A percentile compares a stretch with the other conserved stretches of the same genome.
Evolutionary conservation across 2,888 invertebrate species (phyloP).

Genomic region (Hirtodrosophila duncani): DNA sequence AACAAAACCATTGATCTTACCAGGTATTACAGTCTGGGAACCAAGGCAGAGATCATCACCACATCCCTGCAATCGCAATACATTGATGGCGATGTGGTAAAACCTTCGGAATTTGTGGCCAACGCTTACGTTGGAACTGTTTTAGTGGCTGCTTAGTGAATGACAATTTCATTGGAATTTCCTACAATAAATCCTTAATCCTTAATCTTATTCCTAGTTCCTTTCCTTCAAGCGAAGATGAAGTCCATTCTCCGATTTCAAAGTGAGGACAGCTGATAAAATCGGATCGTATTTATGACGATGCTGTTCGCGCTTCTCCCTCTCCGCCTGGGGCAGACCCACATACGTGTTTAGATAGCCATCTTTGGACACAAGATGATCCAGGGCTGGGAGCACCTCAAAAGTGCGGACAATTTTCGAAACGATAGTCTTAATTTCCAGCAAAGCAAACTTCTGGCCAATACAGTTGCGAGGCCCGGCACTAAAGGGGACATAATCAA

Average conservation of each 20-base stretch:
- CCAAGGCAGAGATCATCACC: conserved; percentile 74
- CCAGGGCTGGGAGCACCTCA: conserved; percentile 73
- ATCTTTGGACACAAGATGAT: conserved; percentile 64
- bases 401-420: conserved; percentile 80
- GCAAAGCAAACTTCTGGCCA: conserved; percentile 79
- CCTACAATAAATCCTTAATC: not conserved
- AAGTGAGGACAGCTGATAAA: conserved; percentile 78
- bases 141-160: conserved; percentile 56
- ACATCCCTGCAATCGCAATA: conserved; percentile 74
- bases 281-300: conserved; percentile 76
- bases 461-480: conserved; percentile 84
- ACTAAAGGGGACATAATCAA: conserved; percentile 82
- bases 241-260: conserved; percentile 79
- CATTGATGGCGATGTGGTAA: conserved; percentile 71
- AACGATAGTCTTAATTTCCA: conserved; percentile 80
- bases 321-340: conserved; percentile 41
- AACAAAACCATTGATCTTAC: conserved; percentile 79
- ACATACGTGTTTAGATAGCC: conserved; percentile 53
- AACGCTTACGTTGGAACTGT: conserved; percentile 73
- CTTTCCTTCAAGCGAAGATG: conserved; percentile 76
- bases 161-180: not conserved
- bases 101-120: conserved; percentile 57
- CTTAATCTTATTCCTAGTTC: too few species aligned
- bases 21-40: conserved; percentile 56
- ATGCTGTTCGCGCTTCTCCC: conserved; percentile 19